Percentiles rank a stretch among this genome's conserved stretches.
Conservation (phyloP, 1,140 invertebrate species). For the Drusus annulatus region DNA sequence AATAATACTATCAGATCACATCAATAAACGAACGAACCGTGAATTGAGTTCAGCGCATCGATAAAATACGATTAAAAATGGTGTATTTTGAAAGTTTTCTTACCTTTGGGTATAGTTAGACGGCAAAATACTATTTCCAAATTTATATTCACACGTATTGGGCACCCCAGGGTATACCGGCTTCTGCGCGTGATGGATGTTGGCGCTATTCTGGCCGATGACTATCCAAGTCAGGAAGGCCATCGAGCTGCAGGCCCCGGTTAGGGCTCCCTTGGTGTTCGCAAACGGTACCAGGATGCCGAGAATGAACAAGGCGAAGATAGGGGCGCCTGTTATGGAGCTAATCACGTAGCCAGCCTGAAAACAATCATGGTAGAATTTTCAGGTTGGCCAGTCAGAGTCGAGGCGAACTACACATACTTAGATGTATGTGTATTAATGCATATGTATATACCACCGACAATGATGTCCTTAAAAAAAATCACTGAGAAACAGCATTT, state of each 20-base stretch:
- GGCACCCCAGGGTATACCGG: constrained; percentile 41
- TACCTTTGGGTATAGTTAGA: constrained; percentile 15
- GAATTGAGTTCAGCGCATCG: too few relatives aligned
- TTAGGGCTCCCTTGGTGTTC: constrained; percentile 81
- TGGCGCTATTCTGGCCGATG: constrained; percentile 31
- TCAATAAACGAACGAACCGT: too few relatives aligned
- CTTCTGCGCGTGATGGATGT: constrained; percentile 17
- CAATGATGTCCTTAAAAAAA: too few relatives aligned
- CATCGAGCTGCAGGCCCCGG: constrained; percentile 79
- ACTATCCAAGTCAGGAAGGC: constrained; percentile 82
- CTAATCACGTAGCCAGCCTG: constrained; percentile 72
- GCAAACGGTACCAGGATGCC: constrained; percentile 82
- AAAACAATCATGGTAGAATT: too few relatives aligned
- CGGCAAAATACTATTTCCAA: neutral
- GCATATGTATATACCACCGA: too few relatives aligned
- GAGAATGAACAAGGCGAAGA: constrained; percentile 82
- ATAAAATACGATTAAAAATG: too few relatives aligned
- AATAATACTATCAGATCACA: too few relatives aligned
- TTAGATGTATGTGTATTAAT: too few relatives aligned
- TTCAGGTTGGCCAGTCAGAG: too few relatives aligned
- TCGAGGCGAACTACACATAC: too few relatives aligned
- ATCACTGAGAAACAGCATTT: too few relatives aligned
- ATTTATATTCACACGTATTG: constrained; percentile 25
- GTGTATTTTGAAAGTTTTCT: too few relatives aligned
- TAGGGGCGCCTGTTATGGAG: constrained; percentile 79